Evolutionary conservation across 2,888 invertebrate genomes (phyloP), one percentile per base, ranked within the genome.

Genomic region (Perithous albicinctus): DNA sequence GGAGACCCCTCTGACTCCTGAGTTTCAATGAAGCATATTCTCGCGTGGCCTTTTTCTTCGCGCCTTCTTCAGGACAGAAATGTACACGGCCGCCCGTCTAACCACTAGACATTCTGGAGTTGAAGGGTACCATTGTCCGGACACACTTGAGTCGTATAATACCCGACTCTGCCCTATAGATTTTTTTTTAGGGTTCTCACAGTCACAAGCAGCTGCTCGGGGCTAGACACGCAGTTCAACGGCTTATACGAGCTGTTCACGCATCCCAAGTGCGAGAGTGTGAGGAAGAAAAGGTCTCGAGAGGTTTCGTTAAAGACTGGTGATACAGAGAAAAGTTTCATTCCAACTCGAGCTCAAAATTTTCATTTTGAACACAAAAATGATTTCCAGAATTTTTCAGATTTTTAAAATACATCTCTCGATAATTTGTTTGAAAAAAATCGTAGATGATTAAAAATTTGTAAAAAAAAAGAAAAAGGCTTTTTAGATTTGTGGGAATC

Each of bases 61-160:
- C 26, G 29, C 12, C 20, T 20, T 48, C n/a, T n/a, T 20, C 1
- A 56, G 7, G 23, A 15, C 10, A 12, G n/a, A 26, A 10, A 54
- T 26, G 29, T 2, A 56, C 18, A 56, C 15, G 18, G n/a, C n/a
- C n/a, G 54, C 15, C 12, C 54, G 26, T 54, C n/a, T 26, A 26
- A 56, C 54, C 54, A 56, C 54, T 29, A 8, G 5, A 12, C 54
- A 29, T 56, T 56, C 29, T 29, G 29, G 29, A 26, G 54, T 56
- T 29, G 15, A 56, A 56, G 29, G 54, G 26, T 29, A 29, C 29
- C 54, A 56, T 56, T 56, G 54, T 56, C 15, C 54, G 54, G 54
- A 15, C 29, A 1, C 54, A n/a, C n/a, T 26, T 20, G 54, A 23
- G 26, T 26, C 54, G 6, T 12, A 18, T 12, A 29, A n/a, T 29